These are phyloP conservation scores for Channa maculata DNA, from an alignment of 2,113 vertebrate genomes.

Conservation along the genomic window DNA sequence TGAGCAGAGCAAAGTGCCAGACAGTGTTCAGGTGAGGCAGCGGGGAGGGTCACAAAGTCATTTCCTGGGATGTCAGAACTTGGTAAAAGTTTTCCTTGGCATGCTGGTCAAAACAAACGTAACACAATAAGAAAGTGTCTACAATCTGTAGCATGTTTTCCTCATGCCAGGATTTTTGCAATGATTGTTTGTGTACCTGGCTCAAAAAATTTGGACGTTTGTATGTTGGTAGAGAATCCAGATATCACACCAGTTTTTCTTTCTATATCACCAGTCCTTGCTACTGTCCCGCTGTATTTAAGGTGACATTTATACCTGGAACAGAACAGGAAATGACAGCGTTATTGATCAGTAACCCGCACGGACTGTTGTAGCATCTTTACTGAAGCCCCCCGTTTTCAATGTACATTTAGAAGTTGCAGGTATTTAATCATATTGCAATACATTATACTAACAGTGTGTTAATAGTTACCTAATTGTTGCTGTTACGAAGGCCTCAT, in stretches of 20 bases:
- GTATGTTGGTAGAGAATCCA: conserved; percentile 62
- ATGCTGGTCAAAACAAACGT: conserved; percentile 32
- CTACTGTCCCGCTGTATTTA: conserved; percentile 64
- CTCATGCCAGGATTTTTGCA: accelerated
- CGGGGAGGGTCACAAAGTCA: accelerated
- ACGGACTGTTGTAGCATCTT: too few species aligned
- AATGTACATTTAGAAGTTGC: too few species aligned
- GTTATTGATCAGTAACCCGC: too few species aligned
- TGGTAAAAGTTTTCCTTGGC: conserved; percentile 48
- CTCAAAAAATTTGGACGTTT: neutral
- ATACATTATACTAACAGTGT: too few species aligned
- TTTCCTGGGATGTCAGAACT: conserved; percentile 43
- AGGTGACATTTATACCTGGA: conserved; percentile 70
- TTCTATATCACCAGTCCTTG: conserved; percentile 30
- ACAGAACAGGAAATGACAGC: neutral
- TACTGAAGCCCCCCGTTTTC: too few species aligned
- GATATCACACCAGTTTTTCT: conserved; percentile 21
- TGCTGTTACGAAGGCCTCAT: accelerated
- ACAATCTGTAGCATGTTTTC: neutral
- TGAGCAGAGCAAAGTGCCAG: conserved; percentile 66
- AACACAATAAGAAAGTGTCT: neutral
- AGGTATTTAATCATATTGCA: too few species aligned
- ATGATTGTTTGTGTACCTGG: conserved; percentile 22
- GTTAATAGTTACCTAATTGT: conserved; percentile 14
- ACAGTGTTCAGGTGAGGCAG: conserved; percentile 68